Evolutionary conservation across 1,140 invertebrate species (phyloP).

Genomic region (Diachasmimorpha longicaudata): DNA sequence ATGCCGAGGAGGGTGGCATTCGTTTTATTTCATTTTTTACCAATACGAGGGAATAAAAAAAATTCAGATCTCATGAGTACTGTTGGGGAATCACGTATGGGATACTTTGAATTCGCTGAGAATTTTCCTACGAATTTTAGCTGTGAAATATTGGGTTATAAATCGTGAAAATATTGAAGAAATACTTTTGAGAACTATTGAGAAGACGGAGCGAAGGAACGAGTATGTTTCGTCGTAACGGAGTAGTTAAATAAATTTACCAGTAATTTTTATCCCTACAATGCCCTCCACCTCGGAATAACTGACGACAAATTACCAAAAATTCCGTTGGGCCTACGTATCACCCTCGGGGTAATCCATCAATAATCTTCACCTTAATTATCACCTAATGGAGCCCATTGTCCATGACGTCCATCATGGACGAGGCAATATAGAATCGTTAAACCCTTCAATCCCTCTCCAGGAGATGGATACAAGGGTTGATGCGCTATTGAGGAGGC

Average conservation of each 20-base stretch:
- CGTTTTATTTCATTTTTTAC: slow-evolving; percentile 8
- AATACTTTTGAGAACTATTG: too few relatives aligned
- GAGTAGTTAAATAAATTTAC: too few relatives aligned
- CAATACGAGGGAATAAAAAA: neutral
- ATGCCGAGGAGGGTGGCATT: neutral
- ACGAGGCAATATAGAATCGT: neutral
- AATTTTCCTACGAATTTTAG: neutral
- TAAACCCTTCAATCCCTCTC: neutral
- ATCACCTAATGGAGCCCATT: neutral
- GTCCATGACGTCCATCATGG: neutral
- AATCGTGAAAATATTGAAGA: too few relatives aligned
- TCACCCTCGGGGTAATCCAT: neutral
- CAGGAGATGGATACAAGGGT: neutral
- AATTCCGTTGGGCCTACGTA: neutral
- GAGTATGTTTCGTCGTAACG: too few relatives aligned
- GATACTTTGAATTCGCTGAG: neutral
- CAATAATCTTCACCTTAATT: neutral
- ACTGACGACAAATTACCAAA: too few relatives aligned
- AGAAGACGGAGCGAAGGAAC: too few relatives aligned
- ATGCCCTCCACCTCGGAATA: too few relatives aligned
- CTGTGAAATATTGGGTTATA: neutral
- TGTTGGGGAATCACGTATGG: neutral
- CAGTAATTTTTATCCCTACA: too few relatives aligned
- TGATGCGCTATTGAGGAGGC: neutral
- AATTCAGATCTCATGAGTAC: neutral